Evolutionary conservation across 2,888 invertebrate species (phyloP), one percentile per base, ranked within the genome.

Genomic region (Tillus elongatus): DNA sequence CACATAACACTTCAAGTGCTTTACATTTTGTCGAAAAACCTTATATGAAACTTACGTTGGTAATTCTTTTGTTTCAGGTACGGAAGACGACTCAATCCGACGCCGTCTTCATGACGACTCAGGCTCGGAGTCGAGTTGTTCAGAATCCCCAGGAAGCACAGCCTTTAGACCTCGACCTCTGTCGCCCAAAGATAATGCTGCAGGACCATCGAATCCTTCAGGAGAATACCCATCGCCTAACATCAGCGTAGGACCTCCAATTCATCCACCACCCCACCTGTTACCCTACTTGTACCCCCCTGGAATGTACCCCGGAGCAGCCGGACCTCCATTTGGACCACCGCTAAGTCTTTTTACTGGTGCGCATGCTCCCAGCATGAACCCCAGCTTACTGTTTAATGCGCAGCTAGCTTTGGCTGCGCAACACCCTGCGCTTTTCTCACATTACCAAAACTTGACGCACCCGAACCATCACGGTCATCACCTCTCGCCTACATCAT

Each of bases 261-360:
- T 91, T 31, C 92, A 92, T 58, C 90, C 91, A 30, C 89, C 90
- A 34, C 80, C 88, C 19, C 83, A 82, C 65, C 73, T 87, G 60
- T 71, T 93, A 60, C 92, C 93, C 50, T 93, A 93, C 72, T 79
- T 95, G 36, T 93, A 92, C 66, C 90, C 90, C 19, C 89, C 87
- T 29, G 88, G 89, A 16, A 71, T 92, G 45, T 92, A 91, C 68
- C 85, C 85, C 49, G 75, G 81, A 33, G 67, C 72, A 29, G 71
- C 69, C 2, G 75, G 73, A 13, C 68, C 65, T 36, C 73, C 69
- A 1, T 75, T 82, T 61, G 81, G 81, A 58, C 84, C 84, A 37
- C 82, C 82, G 37, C 65, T 77, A 36, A 76, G 77, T 3, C 63
- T 79, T 37, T 67, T 68, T 46, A 61, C 65, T 4, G 69, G 76